Evolutionary conservation across 2,113 vertebrate genomes (phyloP).

Genomic region (Copsychus sechellarum): DNA sequence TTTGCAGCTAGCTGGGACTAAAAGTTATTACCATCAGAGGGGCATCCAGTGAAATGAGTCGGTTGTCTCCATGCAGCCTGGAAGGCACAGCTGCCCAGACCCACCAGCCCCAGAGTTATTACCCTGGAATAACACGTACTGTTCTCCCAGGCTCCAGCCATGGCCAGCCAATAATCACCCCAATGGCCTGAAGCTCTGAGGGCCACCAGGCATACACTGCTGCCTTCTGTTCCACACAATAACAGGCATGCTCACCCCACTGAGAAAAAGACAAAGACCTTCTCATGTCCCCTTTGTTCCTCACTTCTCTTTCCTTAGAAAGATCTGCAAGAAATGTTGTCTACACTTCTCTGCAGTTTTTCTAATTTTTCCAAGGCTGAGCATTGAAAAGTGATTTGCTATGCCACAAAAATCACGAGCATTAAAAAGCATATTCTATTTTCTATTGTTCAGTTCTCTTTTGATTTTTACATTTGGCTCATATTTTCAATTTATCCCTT

Average conservation of each 20-base stretch:
- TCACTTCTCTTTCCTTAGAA: neutral
- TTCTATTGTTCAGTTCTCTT: neutral
- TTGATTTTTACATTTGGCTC: neutral
- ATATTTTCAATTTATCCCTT: neutral
- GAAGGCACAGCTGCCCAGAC: conserved; percentile 11
- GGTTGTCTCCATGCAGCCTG: neutral
- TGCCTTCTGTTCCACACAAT: conserved; percentile 51
- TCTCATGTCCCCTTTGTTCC: conserved; percentile 32
- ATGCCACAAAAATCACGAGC: neutral
- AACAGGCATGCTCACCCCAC: conserved; percentile 31
- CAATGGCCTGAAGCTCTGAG: conserved; percentile 30
- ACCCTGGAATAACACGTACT: neutral
- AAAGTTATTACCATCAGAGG: neutral
- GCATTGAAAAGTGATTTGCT: neutral
- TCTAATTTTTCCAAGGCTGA: neutral
- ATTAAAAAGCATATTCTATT: neutral
- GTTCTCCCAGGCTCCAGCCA: conserved; percentile 10
- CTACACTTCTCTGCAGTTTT: neutral
- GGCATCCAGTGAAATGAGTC: neutral
- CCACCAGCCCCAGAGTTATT: neutral
- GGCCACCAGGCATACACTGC: conserved; percentile 44
- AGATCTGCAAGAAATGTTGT: conserved; percentile 31
- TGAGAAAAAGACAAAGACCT: conserved; percentile 45
- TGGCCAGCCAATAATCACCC: neutral
- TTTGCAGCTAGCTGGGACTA: conserved; percentile 16